Evolutionary conservation across 2,888 invertebrate genomes (phyloP).

Genomic region (Sinohyriopsis cumingii): DNA sequence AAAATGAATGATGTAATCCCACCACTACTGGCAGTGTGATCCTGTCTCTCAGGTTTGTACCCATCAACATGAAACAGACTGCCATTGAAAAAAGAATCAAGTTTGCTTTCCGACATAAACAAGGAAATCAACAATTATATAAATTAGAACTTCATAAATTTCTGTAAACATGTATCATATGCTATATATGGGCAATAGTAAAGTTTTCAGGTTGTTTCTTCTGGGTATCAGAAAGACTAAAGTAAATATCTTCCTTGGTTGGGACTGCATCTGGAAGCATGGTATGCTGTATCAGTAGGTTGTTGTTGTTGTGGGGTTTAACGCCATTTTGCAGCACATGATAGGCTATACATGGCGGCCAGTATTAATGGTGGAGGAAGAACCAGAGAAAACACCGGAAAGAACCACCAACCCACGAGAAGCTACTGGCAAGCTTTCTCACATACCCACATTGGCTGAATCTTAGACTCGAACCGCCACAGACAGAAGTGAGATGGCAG

Average conservation of each 20-base stretch:
- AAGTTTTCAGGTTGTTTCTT: constrained; percentile 2
- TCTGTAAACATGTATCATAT: constrained; percentile 1
- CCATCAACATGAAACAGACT: constrained; percentile 1
- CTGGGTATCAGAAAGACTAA: not conserved
- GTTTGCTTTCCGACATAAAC: not conserved
- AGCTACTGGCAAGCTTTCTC: too few relatives aligned
- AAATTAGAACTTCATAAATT: not conserved
- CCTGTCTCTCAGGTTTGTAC: not conserved
- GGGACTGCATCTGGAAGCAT: too few relatives aligned
- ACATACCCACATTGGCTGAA: too few relatives aligned
- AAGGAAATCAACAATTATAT: constrained; percentile 2
- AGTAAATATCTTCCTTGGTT: not conserved
- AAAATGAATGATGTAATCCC: not conserved
- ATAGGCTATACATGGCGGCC: too few relatives aligned
- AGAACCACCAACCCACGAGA: too few relatives aligned
- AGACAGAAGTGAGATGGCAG: too few relatives aligned
- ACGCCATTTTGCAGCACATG: too few relatives aligned
- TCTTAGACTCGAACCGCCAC: too few relatives aligned
- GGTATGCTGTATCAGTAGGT: too few relatives aligned
- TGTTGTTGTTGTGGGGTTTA: too few relatives aligned
- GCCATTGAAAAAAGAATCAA: not conserved
- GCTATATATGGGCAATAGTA: not conserved
- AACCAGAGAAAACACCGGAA: too few relatives aligned
- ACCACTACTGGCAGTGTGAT: not conserved
- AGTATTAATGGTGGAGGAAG: too few relatives aligned